phyloP scores from a whole-genome alignment of 2,888 invertebrate species.

The Hedya salicella region DNA sequence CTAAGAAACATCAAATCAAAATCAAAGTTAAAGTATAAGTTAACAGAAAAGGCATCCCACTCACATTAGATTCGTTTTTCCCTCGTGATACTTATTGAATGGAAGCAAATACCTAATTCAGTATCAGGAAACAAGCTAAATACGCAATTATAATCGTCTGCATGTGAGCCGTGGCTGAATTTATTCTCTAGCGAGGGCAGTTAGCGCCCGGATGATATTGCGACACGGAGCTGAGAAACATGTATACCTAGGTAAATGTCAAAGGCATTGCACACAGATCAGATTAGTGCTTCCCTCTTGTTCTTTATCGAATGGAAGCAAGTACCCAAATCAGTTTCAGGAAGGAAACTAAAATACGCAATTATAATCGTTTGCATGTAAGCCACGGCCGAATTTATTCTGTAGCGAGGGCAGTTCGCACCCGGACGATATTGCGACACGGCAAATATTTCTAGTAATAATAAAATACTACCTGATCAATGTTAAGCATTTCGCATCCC shows the following conservation, averaged over 20 bases:
- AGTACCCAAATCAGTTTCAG: conserved; percentile 36
- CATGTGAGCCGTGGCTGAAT: conserved; percentile 50
- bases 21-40: no score
- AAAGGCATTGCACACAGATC: no score
- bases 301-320: no score
- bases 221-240: conserved; percentile 1
- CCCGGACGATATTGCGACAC: conserved; percentile 13
- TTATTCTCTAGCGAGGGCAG: conserved; percentile 45
- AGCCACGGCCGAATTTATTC: conserved; percentile 50
- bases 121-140: conserved; percentile 44
- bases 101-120: no score
- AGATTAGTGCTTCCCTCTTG: no score
- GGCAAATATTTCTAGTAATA: no score
- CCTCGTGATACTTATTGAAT: no score
- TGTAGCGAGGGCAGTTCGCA: conserved; percentile 29
- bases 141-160: conserved; percentile 54
- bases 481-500: no score
- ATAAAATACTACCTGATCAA: no score
- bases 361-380: conserved; percentile 55
- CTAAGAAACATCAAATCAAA: background rate
- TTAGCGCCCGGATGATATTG: conserved; percentile 20
- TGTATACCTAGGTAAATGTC: no score
- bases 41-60: no score
- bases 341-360: conserved; percentile 47
- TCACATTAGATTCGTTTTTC: no score